These are phyloP conservation scores for Xiphorhynchus erythropygius DNA, from an alignment of 2,797 vertebrate species.

Conservation along the genomic window DNA sequence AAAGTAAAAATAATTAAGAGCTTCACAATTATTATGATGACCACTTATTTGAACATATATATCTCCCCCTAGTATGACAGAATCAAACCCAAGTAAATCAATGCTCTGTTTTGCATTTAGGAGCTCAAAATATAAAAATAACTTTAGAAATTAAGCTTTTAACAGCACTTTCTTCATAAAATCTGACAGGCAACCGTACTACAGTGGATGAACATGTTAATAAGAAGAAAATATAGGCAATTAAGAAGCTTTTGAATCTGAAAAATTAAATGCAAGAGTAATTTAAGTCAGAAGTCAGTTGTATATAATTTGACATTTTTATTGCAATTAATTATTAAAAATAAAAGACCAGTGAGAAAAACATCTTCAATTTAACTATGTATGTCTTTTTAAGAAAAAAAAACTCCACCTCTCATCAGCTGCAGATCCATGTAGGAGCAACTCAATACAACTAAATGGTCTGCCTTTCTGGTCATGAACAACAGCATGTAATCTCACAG, in stretches of 20 bases:
- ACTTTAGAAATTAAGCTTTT: neutral
- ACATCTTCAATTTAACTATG: neutral
- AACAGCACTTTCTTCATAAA: neutral
- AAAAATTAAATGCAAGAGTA: neutral
- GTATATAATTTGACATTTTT: neutral
- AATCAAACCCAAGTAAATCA: neutral
- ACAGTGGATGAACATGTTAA: neutral
- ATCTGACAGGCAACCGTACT: neutral
- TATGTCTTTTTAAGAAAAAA: neutral
- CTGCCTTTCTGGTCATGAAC: neutral
- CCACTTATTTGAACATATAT: neutral
- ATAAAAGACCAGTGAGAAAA: neutral
- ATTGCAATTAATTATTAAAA: neutral
- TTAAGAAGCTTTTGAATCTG: neutral
- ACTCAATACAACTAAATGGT: neutral
- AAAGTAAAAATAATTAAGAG: neutral
- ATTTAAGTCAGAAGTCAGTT: neutral
- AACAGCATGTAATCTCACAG: neutral
- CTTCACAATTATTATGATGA: neutral
- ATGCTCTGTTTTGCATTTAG: neutral
- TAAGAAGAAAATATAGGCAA: neutral
- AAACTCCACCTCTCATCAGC: neutral
- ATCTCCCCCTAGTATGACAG: neutral
- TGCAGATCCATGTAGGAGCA: neutral
- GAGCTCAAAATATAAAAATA: neutral